Conservation (phyloP, 2,797 vertebrate species). For the Gallinago nigripennis region DNA sequence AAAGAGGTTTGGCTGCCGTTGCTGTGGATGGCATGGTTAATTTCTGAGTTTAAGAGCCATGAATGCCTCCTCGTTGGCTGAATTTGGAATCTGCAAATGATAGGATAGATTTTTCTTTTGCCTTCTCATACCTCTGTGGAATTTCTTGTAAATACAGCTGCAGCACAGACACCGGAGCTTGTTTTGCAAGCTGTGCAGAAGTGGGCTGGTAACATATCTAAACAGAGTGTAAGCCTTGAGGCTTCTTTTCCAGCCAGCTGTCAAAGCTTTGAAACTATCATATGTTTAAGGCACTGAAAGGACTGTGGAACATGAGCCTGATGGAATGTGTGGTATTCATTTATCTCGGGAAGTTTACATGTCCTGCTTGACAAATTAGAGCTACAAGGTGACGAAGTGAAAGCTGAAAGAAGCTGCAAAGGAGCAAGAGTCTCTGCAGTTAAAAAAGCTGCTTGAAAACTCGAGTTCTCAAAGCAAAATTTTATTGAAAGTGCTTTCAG, state of each 20-base stretch:
- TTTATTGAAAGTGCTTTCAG: background rate
- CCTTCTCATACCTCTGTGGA: background rate
- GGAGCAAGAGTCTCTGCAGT: background rate
- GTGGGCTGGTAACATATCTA: background rate
- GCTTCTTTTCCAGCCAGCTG: conserved; percentile 29
- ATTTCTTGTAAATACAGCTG: conserved; percentile 4
- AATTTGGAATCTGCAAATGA: background rate
- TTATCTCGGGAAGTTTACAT: conserved; percentile 7
- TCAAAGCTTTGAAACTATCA: background rate
- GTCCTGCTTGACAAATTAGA: background rate
- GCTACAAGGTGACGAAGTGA: background rate
- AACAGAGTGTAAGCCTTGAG: background rate
- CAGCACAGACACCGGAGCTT: background rate
- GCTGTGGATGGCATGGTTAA: background rate
- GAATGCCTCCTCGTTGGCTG: background rate
- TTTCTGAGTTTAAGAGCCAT: background rate
- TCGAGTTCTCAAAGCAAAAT: background rate
- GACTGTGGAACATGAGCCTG: background rate
- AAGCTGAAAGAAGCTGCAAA: background rate
- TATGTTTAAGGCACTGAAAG: background rate
- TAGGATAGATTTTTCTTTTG: background rate
- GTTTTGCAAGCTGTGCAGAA: conserved; percentile 30
- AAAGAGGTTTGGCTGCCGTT: background rate
- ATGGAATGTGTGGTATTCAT: background rate
- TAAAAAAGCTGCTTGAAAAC: background rate